Percentiles rank a stretch among this genome's conserved stretches.
phyloP scores from a whole-genome alignment of 1,140 invertebrate species.

The Eupristina koningsbergeri region DNA sequence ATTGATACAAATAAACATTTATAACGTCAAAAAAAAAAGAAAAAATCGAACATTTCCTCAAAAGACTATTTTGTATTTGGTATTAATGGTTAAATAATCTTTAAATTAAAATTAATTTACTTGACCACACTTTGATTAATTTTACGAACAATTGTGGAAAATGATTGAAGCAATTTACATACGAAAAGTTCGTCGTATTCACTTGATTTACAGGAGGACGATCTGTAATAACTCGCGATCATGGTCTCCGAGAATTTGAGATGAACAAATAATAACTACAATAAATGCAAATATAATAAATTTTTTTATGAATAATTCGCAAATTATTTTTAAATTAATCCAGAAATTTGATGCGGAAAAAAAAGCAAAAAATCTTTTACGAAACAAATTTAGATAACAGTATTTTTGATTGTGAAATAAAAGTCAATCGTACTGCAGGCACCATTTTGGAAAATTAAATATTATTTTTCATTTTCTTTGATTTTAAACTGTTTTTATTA shows the following conservation, averaged over 20 bases:
- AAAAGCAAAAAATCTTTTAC: not conserved
- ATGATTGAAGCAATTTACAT: constrained; percentile 34
- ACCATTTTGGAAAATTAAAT: not conserved
- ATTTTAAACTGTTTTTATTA: not conserved
- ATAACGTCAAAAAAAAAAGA: not conserved
- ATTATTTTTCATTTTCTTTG: not conserved
- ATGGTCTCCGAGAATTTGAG: constrained; percentile 26
- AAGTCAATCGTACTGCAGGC: not conserved
- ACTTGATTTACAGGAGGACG: constrained; percentile 43
- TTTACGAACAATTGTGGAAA: constrained; percentile 16
- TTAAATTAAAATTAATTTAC: constrained; percentile 24
- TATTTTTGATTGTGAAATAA: not conserved
- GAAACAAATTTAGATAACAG: not conserved
- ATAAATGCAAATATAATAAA: not conserved
- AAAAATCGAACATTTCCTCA: no score
- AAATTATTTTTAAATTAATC: not conserved
- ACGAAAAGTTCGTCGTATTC: not conserved
- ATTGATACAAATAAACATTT: not conserved
- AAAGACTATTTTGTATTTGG: no score
- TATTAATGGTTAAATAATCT: constrained; percentile 23
- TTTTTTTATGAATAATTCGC: not conserved
- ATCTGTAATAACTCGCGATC: not conserved
- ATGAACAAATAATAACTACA: constrained; percentile 14
- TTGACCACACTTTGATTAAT: constrained; percentile 28
- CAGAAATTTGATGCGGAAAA: not conserved